Evolutionary conservation across 2,113 vertebrate species (phyloP).

Genomic region (Sardina pilchardus): DNA sequence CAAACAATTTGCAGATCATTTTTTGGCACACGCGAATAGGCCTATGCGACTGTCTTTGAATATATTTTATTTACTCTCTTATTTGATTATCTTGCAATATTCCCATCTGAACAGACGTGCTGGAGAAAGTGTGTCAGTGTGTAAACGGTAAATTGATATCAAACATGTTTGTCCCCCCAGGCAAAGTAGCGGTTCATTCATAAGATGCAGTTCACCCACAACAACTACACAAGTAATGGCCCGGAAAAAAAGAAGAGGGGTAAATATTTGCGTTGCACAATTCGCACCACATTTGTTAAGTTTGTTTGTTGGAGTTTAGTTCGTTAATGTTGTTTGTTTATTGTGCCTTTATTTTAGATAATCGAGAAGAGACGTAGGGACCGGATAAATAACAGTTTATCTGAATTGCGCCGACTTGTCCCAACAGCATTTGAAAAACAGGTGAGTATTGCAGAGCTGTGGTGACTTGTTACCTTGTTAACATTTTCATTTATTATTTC

Average conservation of each 20-base stretch:
- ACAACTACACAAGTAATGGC: slow-evolving; percentile 90
- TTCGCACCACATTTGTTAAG: background rate
- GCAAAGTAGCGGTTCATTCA: slow-evolving; percentile 75
- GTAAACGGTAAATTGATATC: slow-evolving; percentile 19
- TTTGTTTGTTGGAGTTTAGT: background rate
- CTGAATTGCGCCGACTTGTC: slow-evolving; percentile 88
- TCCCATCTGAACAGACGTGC: background rate
- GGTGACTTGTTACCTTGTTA: background rate
- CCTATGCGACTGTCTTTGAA: too few species aligned
- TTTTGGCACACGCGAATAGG: background rate
- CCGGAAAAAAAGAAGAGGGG: slow-evolving; percentile 84
- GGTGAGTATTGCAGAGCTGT: slow-evolving; percentile 71
- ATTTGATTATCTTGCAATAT: background rate
- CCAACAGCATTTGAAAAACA: slow-evolving; percentile 95
- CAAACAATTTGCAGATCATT: background rate
- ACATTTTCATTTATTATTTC: background rate
- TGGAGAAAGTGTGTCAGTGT: slow-evolving; percentile 4
- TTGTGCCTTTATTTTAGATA: slow-evolving; percentile 72
- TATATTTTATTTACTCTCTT: background rate
- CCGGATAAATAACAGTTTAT: slow-evolving; percentile 94
- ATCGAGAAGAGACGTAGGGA: slow-evolving; percentile 95
- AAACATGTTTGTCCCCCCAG: slow-evolving; percentile 59
- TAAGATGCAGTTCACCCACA: slow-evolving; percentile 84
- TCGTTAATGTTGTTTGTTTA: background rate
- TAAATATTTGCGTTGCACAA: slow-evolving; percentile 32